Base-by-base conservation (phyloP, 2,797 vertebrate genomes). In the Pithecia hirsuta region DNA sequence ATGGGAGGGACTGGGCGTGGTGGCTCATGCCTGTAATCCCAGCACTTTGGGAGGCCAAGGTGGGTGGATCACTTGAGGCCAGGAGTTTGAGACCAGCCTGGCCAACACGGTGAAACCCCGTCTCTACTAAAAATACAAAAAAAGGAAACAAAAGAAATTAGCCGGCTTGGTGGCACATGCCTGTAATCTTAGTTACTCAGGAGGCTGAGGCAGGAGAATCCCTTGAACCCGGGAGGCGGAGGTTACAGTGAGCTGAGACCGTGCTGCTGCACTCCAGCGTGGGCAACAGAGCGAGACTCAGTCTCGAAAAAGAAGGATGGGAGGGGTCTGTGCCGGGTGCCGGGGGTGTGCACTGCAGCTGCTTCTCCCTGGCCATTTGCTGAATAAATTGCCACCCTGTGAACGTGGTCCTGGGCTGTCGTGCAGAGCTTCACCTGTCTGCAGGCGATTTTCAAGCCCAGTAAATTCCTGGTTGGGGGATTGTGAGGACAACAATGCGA, bases 271-370 rank as follows among this genome's bases (percentile, higher is more conserved):
- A 36, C 36, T 36, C 36, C 36, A 36, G 36, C 36, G n/a, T n/a
- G n/a, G 2, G 36, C 36, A 36, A 36, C 36, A 36, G 36, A 36
- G 36, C 36, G 36, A 36, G 36, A 36, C 36, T 36, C 36, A 2
- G 36, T 36, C 36, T 36, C 36, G 36, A 36, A 36, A 36, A 36
- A 30, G 61, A 33, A 33, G 7, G 61, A 67, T 67, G 61, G 14
- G 0, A 48, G 72, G 50, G 17, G 19, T 3, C 59, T 14, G 6
- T 11, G 12, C 33, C 2, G 48, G 2, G 44, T 14, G 44, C 26
- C 50, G 0, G 7, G 24, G 20, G 33, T 5, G 2, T 2, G 4
- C 10, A 3, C 33, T 0, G 1, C 13, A 10, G 14, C 11, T 0
- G 1, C 39, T 67, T 12, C 15, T n/a, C 30, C 22, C 6, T 10